Conservation (phyloP, 1,140 invertebrate species). For the Cotesia chilonis region DNA sequence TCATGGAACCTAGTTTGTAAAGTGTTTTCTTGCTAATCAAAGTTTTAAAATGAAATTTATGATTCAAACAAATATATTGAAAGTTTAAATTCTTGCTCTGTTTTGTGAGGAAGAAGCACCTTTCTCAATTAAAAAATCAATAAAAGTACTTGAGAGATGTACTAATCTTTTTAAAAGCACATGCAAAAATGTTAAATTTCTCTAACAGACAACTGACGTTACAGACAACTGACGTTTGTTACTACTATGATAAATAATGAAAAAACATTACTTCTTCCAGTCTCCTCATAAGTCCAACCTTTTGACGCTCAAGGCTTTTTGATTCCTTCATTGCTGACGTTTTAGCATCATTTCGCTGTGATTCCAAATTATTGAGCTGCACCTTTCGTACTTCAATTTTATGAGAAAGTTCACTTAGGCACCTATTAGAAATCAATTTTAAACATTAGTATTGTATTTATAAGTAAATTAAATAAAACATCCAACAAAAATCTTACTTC, state of each 20-base stretch:
- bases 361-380: conserved; percentile 73
- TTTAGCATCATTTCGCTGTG: conserved; percentile 71
- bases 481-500: conserved; percentile 65
- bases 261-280: conserved; percentile 68
- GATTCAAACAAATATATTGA: too few species aligned
- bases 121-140: too few species aligned
- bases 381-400: conserved; percentile 72
- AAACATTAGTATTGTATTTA: neutral
- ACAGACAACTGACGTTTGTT: neutral
- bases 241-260: conserved; percentile 6
- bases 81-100: too few species aligned
- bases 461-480: neutral
- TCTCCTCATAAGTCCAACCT: conserved; percentile 69
- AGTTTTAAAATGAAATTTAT: too few species aligned
- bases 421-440: conserved; percentile 43
- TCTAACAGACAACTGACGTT: too few species aligned
- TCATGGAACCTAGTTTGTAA: too few species aligned
- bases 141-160: too few species aligned
- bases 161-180: too few species aligned
- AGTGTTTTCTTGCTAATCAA: too few species aligned
- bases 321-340: conserved; percentile 71
- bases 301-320: conserved; percentile 71
- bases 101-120: too few species aligned
- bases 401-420: conserved; percentile 72
- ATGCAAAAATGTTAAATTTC: too few species aligned